Conservation (phyloP, 2,888 invertebrate genomes). For the Apodemia zela region DNA sequence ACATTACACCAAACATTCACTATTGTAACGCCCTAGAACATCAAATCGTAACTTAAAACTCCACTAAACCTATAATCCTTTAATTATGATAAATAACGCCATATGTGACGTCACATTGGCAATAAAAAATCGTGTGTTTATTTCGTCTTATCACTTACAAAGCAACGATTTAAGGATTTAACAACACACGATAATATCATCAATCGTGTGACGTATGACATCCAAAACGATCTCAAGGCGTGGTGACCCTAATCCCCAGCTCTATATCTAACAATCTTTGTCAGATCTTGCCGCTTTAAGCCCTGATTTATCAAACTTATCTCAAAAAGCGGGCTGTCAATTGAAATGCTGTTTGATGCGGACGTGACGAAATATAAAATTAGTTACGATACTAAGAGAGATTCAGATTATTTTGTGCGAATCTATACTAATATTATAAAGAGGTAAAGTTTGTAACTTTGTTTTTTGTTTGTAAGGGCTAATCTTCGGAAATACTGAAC, state of each 20-base stretch:
- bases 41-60: background rate
- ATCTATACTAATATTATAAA: no score
- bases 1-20: background rate
- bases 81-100: conserved; percentile 3
- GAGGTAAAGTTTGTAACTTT: no score
- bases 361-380: conserved; percentile 40
- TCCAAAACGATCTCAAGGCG: conserved; percentile 30
- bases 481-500: no score
- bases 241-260: conserved; percentile 33
- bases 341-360: conserved; percentile 40
- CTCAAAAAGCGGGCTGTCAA: conserved; percentile 46
- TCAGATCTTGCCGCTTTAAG: conserved; percentile 32
- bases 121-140: conserved; percentile 16
- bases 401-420: background rate
- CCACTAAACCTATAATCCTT: conserved; percentile 1
- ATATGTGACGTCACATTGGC: conserved; percentile 8
- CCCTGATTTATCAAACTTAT: conserved; percentile 41
- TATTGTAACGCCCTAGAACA: background rate
- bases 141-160: conserved; percentile 20
- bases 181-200: conserved; percentile 18
- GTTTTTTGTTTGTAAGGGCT: no score
- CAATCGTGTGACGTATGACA: conserved; percentile 19
- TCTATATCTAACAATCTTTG: conserved; percentile 28
- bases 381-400: background rate
- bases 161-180: conserved; percentile 32